phyloP scores from a whole-genome alignment of 2,797 vertebrate species.

The Anomalospiza imberbis region DNA sequence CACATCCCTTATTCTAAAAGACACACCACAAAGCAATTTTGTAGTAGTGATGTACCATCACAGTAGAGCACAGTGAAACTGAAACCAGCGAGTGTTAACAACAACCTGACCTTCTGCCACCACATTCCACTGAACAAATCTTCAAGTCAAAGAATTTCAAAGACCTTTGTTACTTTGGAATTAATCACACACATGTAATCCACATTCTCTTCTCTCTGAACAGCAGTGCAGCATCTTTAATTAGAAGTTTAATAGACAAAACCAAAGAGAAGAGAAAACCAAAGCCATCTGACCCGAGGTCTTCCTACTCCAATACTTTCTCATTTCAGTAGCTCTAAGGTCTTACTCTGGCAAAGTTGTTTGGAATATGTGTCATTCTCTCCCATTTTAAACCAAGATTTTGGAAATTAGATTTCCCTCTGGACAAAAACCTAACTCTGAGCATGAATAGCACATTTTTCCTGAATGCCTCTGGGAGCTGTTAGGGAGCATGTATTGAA shows the following conservation, averaged over 20 bases:
- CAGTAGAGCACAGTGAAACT: background rate
- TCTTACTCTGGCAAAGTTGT: background rate
- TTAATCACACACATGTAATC: background rate
- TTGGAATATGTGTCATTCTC: background rate
- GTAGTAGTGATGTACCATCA: background rate
- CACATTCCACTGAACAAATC: background rate
- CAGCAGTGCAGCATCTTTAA: background rate
- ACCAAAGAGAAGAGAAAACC: background rate
- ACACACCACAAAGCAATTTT: background rate
- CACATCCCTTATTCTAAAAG: background rate
- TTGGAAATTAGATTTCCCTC: background rate
- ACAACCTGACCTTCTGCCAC: background rate
- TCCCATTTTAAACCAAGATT: background rate
- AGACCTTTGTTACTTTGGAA: background rate
- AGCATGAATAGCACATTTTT: background rate
- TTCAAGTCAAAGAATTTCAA: background rate
- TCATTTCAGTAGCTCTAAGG: background rate
- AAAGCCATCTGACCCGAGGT: background rate
- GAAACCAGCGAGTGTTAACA: rapidly evolving
- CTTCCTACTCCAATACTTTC: background rate
- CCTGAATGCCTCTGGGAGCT: background rate
- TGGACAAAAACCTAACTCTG: background rate
- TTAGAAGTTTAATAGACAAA: background rate
- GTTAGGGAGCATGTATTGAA: background rate
- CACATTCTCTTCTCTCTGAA: background rate